Conservation (phyloP, 2,888 invertebrate species). For the Macaria liturata region DNA sequence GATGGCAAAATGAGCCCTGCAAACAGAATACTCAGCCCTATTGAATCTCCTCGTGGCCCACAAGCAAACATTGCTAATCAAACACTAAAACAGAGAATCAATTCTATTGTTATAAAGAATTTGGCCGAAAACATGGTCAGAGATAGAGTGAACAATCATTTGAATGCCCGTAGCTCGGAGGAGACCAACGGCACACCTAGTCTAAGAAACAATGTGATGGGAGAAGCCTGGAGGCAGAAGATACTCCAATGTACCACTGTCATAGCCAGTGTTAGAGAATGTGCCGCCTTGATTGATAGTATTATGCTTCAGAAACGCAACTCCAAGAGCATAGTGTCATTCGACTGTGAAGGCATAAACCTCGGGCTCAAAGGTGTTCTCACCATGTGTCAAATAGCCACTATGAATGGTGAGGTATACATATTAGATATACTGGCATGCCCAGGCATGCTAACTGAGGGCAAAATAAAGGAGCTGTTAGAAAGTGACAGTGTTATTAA, state of each 20-base stretch:
- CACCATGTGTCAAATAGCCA: slow-evolving; percentile 93
- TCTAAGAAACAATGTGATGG: slow-evolving; percentile 74
- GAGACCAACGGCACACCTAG: slow-evolving; percentile 72
- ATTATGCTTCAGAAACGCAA: slow-evolving; percentile 84
- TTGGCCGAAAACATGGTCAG: slow-evolving; percentile 91
- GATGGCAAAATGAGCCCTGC: slow-evolving; percentile 73
- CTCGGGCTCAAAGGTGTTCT: slow-evolving; percentile 94
- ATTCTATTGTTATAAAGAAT: slow-evolving; percentile 93
- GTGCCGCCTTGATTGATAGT: slow-evolving; percentile 89
- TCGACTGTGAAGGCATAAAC: slow-evolving; percentile 97
- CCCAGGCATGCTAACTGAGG: slow-evolving; percentile 89
- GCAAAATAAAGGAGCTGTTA: slow-evolving; percentile 90
- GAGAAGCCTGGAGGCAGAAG: slow-evolving; percentile 92
- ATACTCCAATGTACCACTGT: slow-evolving; percentile 92
- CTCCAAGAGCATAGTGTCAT: slow-evolving; percentile 87
- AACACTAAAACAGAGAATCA: slow-evolving; percentile 93
- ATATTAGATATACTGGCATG: slow-evolving; percentile 94
- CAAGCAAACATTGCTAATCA: slow-evolving; percentile 86
- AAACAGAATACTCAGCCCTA: slow-evolving; percentile 78
- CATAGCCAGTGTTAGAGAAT: slow-evolving; percentile 90
- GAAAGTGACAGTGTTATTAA: slow-evolving; percentile 92
- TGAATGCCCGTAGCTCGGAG: slow-evolving; percentile 70
- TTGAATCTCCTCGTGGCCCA: slow-evolving; percentile 76
- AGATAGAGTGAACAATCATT: slow-evolving; percentile 75
- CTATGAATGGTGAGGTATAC: slow-evolving; percentile 91